Evolutionary conservation across 2,888 invertebrate species (phyloP).

Genomic region (Plebejus argus): DNA sequence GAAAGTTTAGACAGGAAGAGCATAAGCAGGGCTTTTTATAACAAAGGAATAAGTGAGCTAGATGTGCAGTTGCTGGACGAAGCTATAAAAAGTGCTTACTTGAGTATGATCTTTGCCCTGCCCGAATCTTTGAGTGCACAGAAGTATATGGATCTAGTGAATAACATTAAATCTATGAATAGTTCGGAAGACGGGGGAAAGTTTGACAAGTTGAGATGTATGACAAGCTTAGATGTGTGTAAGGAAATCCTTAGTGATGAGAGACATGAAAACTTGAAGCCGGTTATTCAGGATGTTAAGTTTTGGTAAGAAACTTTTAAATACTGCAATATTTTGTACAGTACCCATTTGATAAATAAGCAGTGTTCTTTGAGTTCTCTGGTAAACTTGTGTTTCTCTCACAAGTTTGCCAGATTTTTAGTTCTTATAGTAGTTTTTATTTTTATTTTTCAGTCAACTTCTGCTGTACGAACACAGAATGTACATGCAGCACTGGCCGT

Average conservation of each 20-base stretch:
- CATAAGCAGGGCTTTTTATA: conserved; percentile 63
- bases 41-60: conserved; percentile 68
- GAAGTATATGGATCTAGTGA: conserved; percentile 66
- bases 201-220: conserved; percentile 45
- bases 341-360: too few relatives aligned
- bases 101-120: conserved; percentile 59
- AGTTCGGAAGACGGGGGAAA: conserved; percentile 43
- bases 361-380: too few relatives aligned
- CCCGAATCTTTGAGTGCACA: conserved; percentile 53
- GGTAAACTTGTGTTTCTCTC: too few relatives aligned
- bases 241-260: conserved; percentile 45
- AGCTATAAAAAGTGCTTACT: conserved; percentile 59
- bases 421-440: not conserved
- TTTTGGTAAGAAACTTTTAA: conserved; percentile 55
- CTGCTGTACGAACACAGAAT: conserved; percentile 60
- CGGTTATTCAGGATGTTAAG: conserved; percentile 52
- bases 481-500: conserved; percentile 66
- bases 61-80: conserved; percentile 55
- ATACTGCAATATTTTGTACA: not conserved
- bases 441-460: conserved; percentile 52
- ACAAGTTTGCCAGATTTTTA: not conserved
- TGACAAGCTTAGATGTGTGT: conserved; percentile 55
- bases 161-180: conserved; percentile 67
- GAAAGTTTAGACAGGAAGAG: conserved; percentile 54
- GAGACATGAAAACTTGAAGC: conserved; percentile 55